Percentiles rank a stretch among this genome's conserved stretches.
These are phyloP conservation scores for Nomada fucata DNA, from an alignment of 2,888 invertebrate genomes.

Conservation along the genomic window DNA sequence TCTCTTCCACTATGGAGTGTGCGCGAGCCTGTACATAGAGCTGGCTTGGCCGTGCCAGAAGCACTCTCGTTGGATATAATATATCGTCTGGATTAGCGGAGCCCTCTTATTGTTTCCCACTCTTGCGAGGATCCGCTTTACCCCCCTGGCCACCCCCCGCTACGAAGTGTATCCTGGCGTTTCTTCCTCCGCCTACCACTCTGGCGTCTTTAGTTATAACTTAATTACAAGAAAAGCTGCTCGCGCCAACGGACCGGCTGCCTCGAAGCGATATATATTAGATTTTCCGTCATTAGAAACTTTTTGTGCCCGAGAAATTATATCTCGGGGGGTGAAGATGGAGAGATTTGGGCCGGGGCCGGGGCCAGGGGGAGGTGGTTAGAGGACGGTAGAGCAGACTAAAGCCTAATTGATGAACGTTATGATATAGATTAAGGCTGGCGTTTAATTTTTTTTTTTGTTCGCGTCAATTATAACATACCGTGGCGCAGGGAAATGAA, in stretches of 20 bases:
- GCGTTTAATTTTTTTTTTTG: neutral
- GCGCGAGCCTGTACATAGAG: conserved; percentile 20
- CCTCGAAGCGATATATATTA: conserved; percentile 78
- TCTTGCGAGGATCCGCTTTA: conserved; percentile 72
- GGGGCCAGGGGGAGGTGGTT: too few species aligned
- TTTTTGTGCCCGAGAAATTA: conserved; percentile 74
- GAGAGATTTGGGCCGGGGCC: too few species aligned
- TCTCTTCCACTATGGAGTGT: neutral
- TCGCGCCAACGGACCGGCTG: conserved; percentile 65
- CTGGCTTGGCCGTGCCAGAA: conserved; percentile 64
- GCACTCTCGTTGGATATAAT: conserved; percentile 83
- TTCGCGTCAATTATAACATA: too few species aligned
- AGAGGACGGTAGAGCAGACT: too few species aligned
- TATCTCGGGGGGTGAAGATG: conserved; percentile 52
- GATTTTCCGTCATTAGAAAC: conserved; percentile 82
- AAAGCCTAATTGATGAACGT: neutral
- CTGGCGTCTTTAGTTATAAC: conserved; percentile 79
- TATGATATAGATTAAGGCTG: neutral
- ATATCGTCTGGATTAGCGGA: conserved; percentile 82
- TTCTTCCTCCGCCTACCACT: conserved; percentile 43
- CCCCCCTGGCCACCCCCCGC: conserved; percentile 25
- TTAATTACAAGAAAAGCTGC: conserved; percentile 83
- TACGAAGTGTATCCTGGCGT: conserved; percentile 55
- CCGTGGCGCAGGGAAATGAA: too few species aligned
- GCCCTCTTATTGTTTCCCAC: conserved; percentile 84